These are phyloP conservation scores for Masnerella sp. DNA, from an alignment of 2,888 invertebrate genomes.

Conservation along the genomic window DNA sequence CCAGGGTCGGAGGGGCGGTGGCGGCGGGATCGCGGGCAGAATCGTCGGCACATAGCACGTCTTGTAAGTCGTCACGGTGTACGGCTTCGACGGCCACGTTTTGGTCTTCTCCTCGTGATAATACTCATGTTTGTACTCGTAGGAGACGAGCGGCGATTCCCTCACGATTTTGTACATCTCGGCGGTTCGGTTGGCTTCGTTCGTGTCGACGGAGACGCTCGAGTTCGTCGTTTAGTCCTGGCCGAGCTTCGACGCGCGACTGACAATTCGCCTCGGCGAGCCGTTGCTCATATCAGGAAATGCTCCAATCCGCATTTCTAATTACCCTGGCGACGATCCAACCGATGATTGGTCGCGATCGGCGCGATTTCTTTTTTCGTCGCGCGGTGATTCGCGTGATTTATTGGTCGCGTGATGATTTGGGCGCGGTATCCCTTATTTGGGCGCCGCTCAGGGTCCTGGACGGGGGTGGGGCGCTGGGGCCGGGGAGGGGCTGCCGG, in stretches of 20 bases:
- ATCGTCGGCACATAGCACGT: conserved; percentile 32
- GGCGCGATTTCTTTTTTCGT: too few species aligned
- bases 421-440: too few species aligned
- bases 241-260: conserved; percentile 46
- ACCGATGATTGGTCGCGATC: conserved; percentile 60
- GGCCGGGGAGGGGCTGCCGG: too few species aligned
- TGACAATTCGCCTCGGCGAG: conserved; percentile 44
- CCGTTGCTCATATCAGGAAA: conserved; percentile 53
- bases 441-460: too few species aligned
- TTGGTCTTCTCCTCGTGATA: conserved; percentile 47
- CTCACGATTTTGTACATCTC: conserved; percentile 36
- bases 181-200: conserved; percentile 8
- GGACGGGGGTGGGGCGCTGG: too few species aligned
- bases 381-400: too few species aligned
- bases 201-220: neutral
- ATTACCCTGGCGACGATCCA: conserved; percentile 63
- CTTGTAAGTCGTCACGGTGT: conserved; percentile 50
- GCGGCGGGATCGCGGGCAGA: conserved; percentile 33
- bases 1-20: conserved; percentile 46
- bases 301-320: conserved; percentile 62
- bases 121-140: conserved; percentile 53
- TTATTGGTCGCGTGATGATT: too few species aligned
- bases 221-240: conserved; percentile 19
- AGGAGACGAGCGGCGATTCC: conserved; percentile 37
- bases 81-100: conserved; percentile 40